Conservation (phyloP, 2,888 invertebrate genomes). For the Aromia moschata region DNA sequence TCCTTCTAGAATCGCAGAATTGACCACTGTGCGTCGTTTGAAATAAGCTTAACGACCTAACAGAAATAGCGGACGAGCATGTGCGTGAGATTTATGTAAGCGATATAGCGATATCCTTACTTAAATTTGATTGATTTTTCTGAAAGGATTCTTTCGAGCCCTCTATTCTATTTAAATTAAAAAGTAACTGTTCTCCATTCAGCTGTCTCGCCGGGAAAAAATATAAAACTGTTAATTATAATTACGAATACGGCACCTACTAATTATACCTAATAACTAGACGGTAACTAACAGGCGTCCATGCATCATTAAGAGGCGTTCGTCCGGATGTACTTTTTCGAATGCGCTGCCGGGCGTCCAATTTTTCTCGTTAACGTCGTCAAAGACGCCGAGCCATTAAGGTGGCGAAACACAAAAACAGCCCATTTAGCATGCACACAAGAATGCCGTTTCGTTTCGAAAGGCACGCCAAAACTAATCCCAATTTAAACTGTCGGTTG, state of each 20-base stretch:
- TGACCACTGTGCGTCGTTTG: no score
- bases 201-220: conserved; percentile 9
- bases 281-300: conserved; percentile 28
- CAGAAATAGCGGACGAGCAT: no score
- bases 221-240: conserved; percentile 18
- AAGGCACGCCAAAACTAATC: conserved; percentile 47
- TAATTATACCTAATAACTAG: conserved; percentile 29
- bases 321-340: conserved; percentile 35
- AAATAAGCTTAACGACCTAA: no score
- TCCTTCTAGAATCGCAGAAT: no score
- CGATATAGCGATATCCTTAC: no score
- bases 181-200: conserved; percentile 15
- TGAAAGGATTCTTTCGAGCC: background rate
- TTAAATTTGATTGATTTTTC: conserved; percentile 1
- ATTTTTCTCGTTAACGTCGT: conserved; percentile 25
- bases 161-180: conserved; percentile 19
- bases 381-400: conserved; percentile 22
- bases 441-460: conserved; percentile 49
- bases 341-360: conserved; percentile 7
- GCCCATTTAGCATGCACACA: conserved; percentile 51
- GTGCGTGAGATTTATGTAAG: no score
- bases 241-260: conserved; percentile 24
- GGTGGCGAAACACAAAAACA: conserved; percentile 45
- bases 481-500: conserved; percentile 51
- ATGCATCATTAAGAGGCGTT: conserved; percentile 37